Evolutionary conservation across 2,797 vertebrate genomes (phyloP).

Genomic region (Ptychadena robeensis): DNA sequence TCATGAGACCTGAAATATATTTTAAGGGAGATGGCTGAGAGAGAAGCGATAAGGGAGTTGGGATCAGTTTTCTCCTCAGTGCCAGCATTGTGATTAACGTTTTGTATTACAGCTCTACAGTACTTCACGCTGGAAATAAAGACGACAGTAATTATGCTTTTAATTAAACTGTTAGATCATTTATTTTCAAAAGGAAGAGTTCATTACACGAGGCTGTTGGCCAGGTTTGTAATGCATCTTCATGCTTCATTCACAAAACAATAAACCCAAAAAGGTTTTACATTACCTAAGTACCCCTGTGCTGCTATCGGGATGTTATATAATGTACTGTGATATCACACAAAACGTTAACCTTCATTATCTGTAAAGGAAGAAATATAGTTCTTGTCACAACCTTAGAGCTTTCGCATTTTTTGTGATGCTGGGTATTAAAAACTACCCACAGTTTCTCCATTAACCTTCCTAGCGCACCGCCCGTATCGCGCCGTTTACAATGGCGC

Average conservation of each 20-base stretch:
- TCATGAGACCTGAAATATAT: not conserved
- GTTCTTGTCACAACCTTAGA: too few species aligned
- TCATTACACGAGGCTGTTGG: not conserved
- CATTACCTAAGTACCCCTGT: not conserved
- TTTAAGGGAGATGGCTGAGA: too few species aligned
- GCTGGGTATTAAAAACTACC: too few species aligned
- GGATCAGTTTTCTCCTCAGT: not conserved
- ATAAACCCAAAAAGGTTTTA: too few species aligned
- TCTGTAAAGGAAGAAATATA: too few species aligned
- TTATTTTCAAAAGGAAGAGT: not conserved
- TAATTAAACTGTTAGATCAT: not conserved
- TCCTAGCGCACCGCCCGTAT: too few species aligned
- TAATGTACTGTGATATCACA: too few species aligned
- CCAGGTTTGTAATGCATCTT: not conserved
- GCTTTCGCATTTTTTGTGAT: too few species aligned
- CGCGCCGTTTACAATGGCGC: too few species aligned
- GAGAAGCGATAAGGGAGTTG: not conserved
- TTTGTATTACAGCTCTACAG: not conserved
- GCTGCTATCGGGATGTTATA: not conserved
- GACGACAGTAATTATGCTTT: not conserved
- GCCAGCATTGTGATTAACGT: not conserved
- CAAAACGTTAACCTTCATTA: too few species aligned
- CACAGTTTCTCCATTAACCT: too few species aligned
- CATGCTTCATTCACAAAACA: too few species aligned
- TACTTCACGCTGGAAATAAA: not conserved